These are phyloP conservation scores for Oophaga sylvatica DNA, from an alignment of 2,797 vertebrate species.

Conservation along the genomic window DNA sequence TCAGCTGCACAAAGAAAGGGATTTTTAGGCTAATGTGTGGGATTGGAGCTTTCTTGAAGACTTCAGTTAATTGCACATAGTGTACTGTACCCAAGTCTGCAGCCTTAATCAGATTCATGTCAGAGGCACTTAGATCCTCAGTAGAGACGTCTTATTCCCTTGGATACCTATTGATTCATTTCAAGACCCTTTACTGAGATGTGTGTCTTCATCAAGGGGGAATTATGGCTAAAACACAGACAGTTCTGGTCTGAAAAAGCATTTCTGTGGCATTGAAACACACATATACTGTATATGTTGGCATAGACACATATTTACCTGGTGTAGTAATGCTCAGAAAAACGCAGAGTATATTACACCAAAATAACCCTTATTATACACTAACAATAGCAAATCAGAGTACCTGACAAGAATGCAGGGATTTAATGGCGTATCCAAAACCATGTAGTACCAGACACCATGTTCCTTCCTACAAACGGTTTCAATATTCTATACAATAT, in stretches of 20 bases:
- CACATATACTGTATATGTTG: neutral
- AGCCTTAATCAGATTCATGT: constrained; percentile 28
- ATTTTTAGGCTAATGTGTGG: constrained; percentile 32
- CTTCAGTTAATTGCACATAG: constrained; percentile 32
- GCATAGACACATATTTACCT: no score
- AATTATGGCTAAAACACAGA: constrained; percentile 9
- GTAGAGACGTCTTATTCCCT: constrained; percentile 6
- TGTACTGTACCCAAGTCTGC: constrained; percentile 7
- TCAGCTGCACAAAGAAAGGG: constrained; percentile 1
- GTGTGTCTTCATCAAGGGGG: constrained; percentile 28
- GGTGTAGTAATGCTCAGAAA: no score
- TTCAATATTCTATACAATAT: no score
- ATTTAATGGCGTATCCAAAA: no score
- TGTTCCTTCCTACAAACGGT: no score
- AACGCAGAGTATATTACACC: no score
- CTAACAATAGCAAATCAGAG: no score
- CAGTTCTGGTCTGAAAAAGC: neutral
- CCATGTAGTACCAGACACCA: no score
- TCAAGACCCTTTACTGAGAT: constrained; percentile 21
- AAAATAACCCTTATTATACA: no score
- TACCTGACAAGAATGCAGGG: no score
- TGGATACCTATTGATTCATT: constrained; percentile 29
- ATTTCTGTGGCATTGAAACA: neutral
- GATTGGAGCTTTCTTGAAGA: constrained; percentile 17
- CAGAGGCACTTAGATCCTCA: constrained; percentile 16